Percentiles rank a stretch among this genome's conserved stretches.
Evolutionary conservation across 2,888 invertebrate species (phyloP).

Genomic region (Ligdia adustata): DNA sequence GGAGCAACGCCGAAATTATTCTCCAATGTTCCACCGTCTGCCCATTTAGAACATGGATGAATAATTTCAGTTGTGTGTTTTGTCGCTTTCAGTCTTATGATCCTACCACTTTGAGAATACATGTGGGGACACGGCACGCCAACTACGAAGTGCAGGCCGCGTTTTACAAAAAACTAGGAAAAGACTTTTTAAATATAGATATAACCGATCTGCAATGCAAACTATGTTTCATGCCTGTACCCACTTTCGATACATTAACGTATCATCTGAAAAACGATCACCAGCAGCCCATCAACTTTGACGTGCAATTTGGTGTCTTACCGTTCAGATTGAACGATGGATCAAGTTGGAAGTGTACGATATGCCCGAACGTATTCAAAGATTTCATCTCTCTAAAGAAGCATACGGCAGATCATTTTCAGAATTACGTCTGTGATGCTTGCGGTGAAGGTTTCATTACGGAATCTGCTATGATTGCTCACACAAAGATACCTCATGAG

Average conservation of each 20-base stretch:
- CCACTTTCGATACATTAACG: conserved; percentile 62
- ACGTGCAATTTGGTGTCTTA: conserved; percentile 69
- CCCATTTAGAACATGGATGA: conserved; percentile 76
- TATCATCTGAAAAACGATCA: conserved; percentile 71
- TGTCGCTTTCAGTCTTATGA: conserved; percentile 72
- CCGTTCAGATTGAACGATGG: conserved; percentile 72
- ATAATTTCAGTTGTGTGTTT: conserved; percentile 74
- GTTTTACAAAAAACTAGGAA: conserved; percentile 75
- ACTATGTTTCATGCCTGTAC: conserved; percentile 65
- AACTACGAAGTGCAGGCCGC: conserved; percentile 72
- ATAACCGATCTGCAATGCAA: conserved; percentile 76
- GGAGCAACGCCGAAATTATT: conserved; percentile 73
- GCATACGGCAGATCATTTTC: conserved; percentile 73
- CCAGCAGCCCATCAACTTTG: conserved; percentile 67
- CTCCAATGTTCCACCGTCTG: conserved; percentile 72
- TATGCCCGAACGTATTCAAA: conserved; percentile 73
- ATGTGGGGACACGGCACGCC: conserved; percentile 63
- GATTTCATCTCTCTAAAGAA: conserved; percentile 72
- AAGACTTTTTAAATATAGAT: conserved; percentile 73
- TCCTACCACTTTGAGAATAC: conserved; percentile 63
- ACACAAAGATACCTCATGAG: conserved; percentile 74
- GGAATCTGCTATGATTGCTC: conserved; percentile 73
- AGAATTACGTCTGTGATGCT: conserved; percentile 77
- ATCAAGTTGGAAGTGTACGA: conserved; percentile 72
- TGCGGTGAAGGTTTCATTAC: conserved; percentile 79